These are phyloP conservation scores for Glossophaga mutica DNA, from an alignment of 2,797 vertebrate genomes.

Conservation along the genomic window DNA sequence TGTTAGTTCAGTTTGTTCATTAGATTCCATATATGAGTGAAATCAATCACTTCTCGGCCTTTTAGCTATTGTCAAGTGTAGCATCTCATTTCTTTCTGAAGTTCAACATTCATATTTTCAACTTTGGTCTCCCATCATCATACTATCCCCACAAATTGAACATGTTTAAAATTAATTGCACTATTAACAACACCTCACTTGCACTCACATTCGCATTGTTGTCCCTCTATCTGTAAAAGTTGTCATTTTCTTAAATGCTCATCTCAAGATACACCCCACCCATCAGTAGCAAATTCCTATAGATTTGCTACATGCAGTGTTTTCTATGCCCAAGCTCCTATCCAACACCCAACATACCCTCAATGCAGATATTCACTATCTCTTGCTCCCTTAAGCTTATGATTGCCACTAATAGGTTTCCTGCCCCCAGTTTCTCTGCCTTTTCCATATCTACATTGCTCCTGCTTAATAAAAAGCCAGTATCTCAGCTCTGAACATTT, in stretches of 20 bases:
- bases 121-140: background rate
- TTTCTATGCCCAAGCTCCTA: rapidly evolving
- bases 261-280: background rate
- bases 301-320: rapidly evolving
- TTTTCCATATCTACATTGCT: background rate
- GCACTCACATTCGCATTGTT: background rate
- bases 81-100: background rate
- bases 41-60: too few species aligned
- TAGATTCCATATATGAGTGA: too few species aligned
- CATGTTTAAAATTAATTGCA: background rate
- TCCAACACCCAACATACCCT: background rate
- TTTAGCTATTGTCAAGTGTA: too few species aligned
- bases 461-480: background rate
- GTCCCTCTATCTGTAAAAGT: background rate
- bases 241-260: background rate
- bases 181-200: background rate
- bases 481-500: background rate
- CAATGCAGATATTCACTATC: rapidly evolving
- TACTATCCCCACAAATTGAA: background rate
- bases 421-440: background rate
- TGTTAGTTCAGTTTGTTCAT: too few species aligned
- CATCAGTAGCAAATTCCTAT: rapidly evolving
- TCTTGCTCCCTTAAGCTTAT: background rate
- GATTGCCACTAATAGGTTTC: background rate
- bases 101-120: too few species aligned